Conservation (phyloP, 2,888 invertebrate species). For the Xylota segnis region DNA sequence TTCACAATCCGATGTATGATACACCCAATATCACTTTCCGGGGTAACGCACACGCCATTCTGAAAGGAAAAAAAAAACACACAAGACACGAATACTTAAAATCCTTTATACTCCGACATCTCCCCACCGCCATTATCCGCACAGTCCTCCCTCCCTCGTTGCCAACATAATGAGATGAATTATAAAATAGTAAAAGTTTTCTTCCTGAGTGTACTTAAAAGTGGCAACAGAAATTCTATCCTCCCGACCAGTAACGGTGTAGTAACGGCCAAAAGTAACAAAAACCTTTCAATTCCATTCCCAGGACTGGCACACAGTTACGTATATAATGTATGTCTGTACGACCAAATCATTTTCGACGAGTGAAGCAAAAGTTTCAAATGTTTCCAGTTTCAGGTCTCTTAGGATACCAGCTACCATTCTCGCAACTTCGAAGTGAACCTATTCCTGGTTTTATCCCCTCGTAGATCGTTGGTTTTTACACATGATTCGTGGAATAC, state of each 20-base stretch:
- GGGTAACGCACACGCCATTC: constrained; percentile 6
- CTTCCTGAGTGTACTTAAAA: constrained; percentile 53
- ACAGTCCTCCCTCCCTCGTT: background rate
- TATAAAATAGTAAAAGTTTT: constrained; percentile 66
- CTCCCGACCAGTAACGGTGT: constrained; percentile 1
- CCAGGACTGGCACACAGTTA: constrained; percentile 23
- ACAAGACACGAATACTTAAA: constrained; percentile 11
- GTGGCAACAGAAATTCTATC: constrained; percentile 39
- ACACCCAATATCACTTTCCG: background rate
- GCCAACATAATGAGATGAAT: constrained; percentile 59
- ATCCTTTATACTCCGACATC: background rate
- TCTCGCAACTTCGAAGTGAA: background rate
- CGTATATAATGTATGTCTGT: background rate
- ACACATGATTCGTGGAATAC: constrained; percentile 15
- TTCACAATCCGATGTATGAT: constrained; percentile 13
- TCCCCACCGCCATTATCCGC: background rate
- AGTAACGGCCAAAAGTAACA: constrained; percentile 29
- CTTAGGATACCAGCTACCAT: constrained; percentile 12
- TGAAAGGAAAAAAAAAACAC: background rate
- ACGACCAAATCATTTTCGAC: constrained; percentile 33
- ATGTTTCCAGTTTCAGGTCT: constrained; percentile 51
- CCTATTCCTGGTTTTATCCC: constrained; percentile 15
- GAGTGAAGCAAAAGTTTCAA: constrained; percentile 46
- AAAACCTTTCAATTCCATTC: constrained; percentile 49
- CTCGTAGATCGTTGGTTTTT: constrained; percentile 22